These are phyloP conservation scores for Trachops cirrhosus DNA, from an alignment of 2,797 vertebrate species.

Conservation along the genomic window DNA sequence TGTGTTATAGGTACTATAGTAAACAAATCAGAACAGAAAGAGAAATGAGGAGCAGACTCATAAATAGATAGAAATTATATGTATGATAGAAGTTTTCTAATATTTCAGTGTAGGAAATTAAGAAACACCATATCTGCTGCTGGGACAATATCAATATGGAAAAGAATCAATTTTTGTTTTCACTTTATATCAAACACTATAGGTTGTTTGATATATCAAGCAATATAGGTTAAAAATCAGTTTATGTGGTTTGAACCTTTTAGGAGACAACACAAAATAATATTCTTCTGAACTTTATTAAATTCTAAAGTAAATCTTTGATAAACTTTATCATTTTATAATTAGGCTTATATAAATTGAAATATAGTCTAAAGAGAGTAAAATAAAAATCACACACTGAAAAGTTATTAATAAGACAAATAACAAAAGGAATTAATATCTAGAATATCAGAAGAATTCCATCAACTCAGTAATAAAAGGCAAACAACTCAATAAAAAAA, in stretches of 20 bases:
- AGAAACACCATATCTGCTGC: neutral
- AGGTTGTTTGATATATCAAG: neutral
- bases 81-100: neutral
- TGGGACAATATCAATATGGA: neutral
- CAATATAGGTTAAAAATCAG: neutral
- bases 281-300: neutral
- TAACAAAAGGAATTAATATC: neutral
- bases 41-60: neutral
- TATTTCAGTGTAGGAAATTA: neutral
- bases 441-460: neutral
- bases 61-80: neutral
- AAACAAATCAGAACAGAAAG: neutral
- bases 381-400: neutral
- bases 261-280: neutral
- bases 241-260: neutral
- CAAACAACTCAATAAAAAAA: neutral
- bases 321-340: neutral
- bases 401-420: neutral
- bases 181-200: neutral
- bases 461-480: neutral
- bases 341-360: neutral
- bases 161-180: neutral
- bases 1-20: neutral
- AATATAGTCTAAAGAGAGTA: neutral
- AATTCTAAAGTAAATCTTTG: neutral